phyloP scores from a whole-genome alignment of 2,797 vertebrate genomes.

The Danio aesculapii region DNA sequence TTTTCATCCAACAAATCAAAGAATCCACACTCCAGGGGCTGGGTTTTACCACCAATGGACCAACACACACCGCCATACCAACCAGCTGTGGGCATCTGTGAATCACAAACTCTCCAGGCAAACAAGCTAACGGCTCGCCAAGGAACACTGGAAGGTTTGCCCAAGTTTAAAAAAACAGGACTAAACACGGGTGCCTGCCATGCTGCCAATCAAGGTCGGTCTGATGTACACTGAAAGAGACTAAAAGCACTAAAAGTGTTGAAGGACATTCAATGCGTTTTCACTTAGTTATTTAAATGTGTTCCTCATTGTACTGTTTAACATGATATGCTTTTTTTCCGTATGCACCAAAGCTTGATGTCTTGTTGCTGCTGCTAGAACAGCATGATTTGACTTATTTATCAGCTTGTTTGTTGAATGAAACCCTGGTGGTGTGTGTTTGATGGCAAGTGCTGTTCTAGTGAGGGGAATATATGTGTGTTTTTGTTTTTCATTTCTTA shows the following conservation, averaged over 20 bases:
- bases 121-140: constrained; percentile 27
- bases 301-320: constrained; percentile 38
- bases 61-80: constrained; percentile 26
- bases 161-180: constrained; percentile 19
- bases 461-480: not conserved
- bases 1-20: constrained; percentile 96
- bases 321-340: constrained; percentile 28
- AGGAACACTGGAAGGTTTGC: constrained; percentile 43
- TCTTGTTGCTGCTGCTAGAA: constrained; percentile 56
- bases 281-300: constrained; percentile 54
- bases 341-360: constrained; percentile 67
- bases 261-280: constrained; percentile 32
- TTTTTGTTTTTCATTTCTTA: constrained; percentile 13
- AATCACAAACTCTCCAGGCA: constrained; percentile 20
- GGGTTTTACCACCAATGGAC: constrained; percentile 61
- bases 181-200: constrained; percentile 34
- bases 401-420: constrained; percentile 41
- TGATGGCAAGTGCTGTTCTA: constrained; percentile 23
- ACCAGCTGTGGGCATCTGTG: constrained; percentile 51
- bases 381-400: constrained; percentile 56
- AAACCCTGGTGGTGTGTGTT: constrained; percentile 27
- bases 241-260: constrained; percentile 67
- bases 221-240: constrained; percentile 51
- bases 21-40: constrained; percentile 89
- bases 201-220: constrained; percentile 18